Conservation (phyloP, 2,797 vertebrate species). For the Cyclura pinguis region DNA sequence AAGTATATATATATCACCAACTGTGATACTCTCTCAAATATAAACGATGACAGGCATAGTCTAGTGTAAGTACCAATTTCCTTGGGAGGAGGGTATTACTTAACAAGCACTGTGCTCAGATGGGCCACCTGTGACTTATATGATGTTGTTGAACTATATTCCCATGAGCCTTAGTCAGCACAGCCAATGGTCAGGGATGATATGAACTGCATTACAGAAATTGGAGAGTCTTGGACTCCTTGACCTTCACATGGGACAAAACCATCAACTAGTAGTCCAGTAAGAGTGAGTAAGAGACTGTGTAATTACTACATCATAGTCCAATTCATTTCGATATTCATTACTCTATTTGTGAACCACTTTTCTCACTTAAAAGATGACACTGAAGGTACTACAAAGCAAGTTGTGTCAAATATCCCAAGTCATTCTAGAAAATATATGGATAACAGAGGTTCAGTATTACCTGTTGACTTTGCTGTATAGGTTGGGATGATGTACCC, state of each 20-base stretch:
- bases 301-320: too few relatives aligned
- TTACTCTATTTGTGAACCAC: neutral
- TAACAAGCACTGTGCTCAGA: neutral
- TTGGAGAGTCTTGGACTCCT: too few relatives aligned
- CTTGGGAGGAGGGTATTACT: neutral
- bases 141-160: neutral
- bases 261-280: neutral
- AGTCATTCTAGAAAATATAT: neutral
- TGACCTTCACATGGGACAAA: neutral
- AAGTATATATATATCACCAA: neutral
- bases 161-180: neutral
- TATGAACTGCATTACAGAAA: neutral
- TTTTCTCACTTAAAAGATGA: neutral
- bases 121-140: neutral
- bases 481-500: conserved; percentile 79
- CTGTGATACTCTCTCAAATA: neutral
- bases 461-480: conserved; percentile 86
- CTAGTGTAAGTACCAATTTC: neutral
- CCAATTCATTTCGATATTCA: neutral
- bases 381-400: neutral
- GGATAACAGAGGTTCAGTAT: conserved; percentile 9
- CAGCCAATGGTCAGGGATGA: neutral
- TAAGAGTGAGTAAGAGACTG: neutral
- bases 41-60: neutral
- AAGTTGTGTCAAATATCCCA: neutral